Base-by-base conservation (phyloP, 2,888 invertebrate species). In the Oscheius sp. region DNA sequence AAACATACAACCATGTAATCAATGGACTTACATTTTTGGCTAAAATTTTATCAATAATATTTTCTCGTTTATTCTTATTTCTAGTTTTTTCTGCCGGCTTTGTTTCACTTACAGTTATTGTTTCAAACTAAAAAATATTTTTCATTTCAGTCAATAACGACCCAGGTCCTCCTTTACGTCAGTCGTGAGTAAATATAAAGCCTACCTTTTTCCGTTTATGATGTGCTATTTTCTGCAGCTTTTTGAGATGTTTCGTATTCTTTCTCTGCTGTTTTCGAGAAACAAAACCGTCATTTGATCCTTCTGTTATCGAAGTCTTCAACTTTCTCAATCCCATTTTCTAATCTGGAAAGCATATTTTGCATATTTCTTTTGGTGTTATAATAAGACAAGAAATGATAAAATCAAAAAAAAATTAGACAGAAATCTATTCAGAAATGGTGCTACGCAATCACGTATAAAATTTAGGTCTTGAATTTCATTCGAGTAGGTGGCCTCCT, bases 161-260 rank as follows among this genome's bases (percentile, higher is more conserved):
- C 26, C 14, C 51, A 20, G 32, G 32, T 6, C 17, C 14, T 20
- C 4, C n/a, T 17, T 26, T 32, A 33, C 54, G 50, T 26, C 30
- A 28, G n/a, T 14, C 26, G 17, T 33, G 17, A 54, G 22, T 24
- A 33, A 30, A 36, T 12, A 33, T 36, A 12, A 17, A 38, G 8
- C 12, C 38, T 24, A 67, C 70, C 38, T 56, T 59, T 67, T 72
- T 63, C 24, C 65, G 68, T 49, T 73, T 54, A 6, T 72, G 51
- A 51, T 72, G 75, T 2, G 78, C 78, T 2, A 65, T 44, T 3
- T 70, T 75, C 45, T 75, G 72, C 57, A 78, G 67, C 41, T 78
- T 78, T 59, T 76, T 76, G 57, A 78, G 68, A 59, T 78, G 68
- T 62, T 76, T 78, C 5, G 73, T 68, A 14, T 73, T 67, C 57